Percentiles rank a stretch among this genome's conserved stretches.
Conservation (phyloP, 2,888 invertebrate species). For the Petrolisthes manimaculis region DNA sequence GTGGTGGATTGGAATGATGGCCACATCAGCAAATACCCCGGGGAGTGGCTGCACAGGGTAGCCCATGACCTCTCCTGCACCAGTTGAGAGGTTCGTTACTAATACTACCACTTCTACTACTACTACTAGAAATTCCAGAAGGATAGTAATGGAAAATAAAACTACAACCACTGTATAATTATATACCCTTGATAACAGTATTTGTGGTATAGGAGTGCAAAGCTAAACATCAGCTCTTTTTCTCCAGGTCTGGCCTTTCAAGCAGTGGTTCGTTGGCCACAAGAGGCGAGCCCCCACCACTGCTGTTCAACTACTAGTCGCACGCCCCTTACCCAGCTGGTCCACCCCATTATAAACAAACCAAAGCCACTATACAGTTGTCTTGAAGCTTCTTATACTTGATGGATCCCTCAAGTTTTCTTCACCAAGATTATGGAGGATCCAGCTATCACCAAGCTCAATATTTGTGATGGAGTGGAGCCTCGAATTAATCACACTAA, state of each 20-base stretch:
- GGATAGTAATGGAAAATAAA: too few species aligned
- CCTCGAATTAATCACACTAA: too few species aligned
- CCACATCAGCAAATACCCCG: conserved; percentile 52
- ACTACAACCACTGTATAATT: too few species aligned
- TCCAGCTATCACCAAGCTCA: too few species aligned
- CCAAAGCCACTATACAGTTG: too few species aligned
- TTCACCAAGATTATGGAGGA: too few species aligned
- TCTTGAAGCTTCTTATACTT: too few species aligned
- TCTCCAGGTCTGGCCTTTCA: background rate
- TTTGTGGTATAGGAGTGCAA: too few species aligned
- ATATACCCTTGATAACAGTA: too few species aligned
- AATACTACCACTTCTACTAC: too few species aligned
- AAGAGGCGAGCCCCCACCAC: background rate
- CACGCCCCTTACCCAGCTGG: background rate
- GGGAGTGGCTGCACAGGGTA: conserved; percentile 41
- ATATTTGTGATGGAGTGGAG: too few species aligned
- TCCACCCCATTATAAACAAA: background rate
- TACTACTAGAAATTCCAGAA: background rate
- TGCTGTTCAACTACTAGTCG: background rate
- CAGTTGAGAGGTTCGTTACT: background rate
- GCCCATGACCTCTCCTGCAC: conserved; percentile 29
- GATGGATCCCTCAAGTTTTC: too few species aligned
- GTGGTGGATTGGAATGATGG: conserved; percentile 56
- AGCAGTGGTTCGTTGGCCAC: background rate
- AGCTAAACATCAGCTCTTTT: background rate